Percentiles rank a stretch among this genome's conserved stretches.
phyloP scores from a whole-genome alignment of 1,140 invertebrate species.

The Gyrodactylus bullatarudis region DNA sequence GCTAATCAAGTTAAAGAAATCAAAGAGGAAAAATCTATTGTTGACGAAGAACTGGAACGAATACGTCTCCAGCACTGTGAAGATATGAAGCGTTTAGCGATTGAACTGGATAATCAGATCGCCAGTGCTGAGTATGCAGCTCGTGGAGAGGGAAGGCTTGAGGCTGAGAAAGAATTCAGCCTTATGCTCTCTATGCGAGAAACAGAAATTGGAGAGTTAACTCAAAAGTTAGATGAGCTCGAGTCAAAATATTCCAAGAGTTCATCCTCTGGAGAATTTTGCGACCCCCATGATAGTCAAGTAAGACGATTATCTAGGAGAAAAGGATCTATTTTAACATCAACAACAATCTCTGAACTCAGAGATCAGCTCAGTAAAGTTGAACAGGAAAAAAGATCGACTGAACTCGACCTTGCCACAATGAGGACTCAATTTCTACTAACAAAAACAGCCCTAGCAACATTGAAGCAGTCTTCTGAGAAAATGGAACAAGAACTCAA shows the following conservation, averaged over 20 bases:
- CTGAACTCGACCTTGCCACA: neutral
- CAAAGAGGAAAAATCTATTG: neutral
- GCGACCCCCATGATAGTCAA: no score
- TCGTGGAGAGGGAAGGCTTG: neutral
- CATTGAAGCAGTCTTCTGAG: neutral
- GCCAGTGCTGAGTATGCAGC: neutral
- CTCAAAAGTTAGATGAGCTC: neutral
- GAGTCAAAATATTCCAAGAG: no score
- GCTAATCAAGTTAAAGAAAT: neutral
- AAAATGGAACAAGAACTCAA: neutral
- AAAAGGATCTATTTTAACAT: neutral
- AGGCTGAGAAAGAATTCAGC: neutral
- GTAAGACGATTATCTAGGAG: no score
- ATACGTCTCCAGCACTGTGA: neutral
- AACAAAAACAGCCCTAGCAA: neutral
- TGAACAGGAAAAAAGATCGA: neutral
- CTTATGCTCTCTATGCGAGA: neutral
- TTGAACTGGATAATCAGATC: neutral
- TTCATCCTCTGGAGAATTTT: no score
- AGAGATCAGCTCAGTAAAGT: neutral
- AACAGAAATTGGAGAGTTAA: neutral
- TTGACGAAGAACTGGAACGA: neutral
- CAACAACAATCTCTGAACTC: neutral
- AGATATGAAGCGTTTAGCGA: neutral
- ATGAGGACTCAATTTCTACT: neutral